Conservation (phyloP, 1,140 invertebrate genomes). For the Leptinotarsa defecta region DNA sequence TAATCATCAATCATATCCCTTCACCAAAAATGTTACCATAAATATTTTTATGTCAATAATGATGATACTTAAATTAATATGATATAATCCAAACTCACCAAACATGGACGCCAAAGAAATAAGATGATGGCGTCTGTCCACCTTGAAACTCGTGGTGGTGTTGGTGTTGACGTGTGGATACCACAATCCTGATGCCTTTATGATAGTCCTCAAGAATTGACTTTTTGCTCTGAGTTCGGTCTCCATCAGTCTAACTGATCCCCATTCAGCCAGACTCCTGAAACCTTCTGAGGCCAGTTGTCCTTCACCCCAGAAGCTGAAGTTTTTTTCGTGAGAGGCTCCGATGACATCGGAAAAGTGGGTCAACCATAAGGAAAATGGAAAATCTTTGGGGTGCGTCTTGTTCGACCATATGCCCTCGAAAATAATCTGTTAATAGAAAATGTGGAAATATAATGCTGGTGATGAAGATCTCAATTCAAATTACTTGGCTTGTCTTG, state of each 20-base stretch:
- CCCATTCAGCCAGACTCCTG: slow-evolving; percentile 88
- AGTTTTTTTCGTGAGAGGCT: slow-evolving; percentile 88
- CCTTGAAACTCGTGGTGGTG: slow-evolving; percentile 81
- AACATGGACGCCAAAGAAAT: slow-evolving; percentile 95
- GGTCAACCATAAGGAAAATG: slow-evolving; percentile 84
- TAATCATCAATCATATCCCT: no score
- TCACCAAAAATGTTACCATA: no score
- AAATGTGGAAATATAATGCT: neutral
- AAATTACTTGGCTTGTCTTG: no score
- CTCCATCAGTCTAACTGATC: slow-evolving; percentile 89
- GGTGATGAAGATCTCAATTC: no score
- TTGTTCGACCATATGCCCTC: slow-evolving; percentile 95
- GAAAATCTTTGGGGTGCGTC: slow-evolving; percentile 97
- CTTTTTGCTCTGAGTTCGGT: slow-evolving; percentile 84
- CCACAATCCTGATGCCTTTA: slow-evolving; percentile 94
- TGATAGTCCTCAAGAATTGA: slow-evolving; percentile 83
- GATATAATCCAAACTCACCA: slow-evolving; percentile 56
- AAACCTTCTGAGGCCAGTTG: slow-evolving; percentile 90
- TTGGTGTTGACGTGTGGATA: slow-evolving; percentile 90
- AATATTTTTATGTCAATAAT: no score
- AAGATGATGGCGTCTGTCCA: slow-evolving; percentile 86
- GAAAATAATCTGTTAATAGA: slow-evolving; percentile 75
- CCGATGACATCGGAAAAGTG: slow-evolving; percentile 99
- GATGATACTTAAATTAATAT: no score
- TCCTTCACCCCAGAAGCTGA: slow-evolving; percentile 93